A percentile compares a stretch with the other conserved stretches of the same genome.
Conservation (phyloP, 2,888 invertebrate species). For the Petrolisthes manimaculis region DNA sequence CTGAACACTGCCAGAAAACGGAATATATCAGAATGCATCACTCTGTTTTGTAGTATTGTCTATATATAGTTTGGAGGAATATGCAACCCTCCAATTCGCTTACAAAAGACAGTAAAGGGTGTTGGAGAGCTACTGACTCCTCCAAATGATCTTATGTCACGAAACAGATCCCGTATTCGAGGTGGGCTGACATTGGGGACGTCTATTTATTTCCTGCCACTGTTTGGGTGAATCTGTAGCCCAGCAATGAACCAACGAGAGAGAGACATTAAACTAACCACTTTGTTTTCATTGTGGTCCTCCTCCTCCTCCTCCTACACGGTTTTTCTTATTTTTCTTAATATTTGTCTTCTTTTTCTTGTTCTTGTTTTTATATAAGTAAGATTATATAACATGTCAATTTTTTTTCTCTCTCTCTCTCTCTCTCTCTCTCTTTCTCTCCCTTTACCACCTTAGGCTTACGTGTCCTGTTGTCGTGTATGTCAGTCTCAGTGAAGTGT, state of each 20-base stretch:
- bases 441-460: not conserved
- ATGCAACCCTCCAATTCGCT: too few relatives aligned
- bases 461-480: not conserved
- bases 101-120: too few relatives aligned
- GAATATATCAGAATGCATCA: not conserved
- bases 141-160: too few relatives aligned
- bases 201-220: too few relatives aligned
- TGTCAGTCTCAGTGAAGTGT: not conserved
- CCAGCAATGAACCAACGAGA: too few relatives aligned
- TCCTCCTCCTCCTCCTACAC: not conserved
- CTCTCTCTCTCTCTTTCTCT: conserved; percentile 8
- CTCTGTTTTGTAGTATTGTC: too few relatives aligned
- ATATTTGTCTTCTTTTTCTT: not conserved
- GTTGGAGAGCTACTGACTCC: too few relatives aligned
- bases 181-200: too few relatives aligned
- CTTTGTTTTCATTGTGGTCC: not conserved
- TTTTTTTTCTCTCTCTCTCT: not conserved
- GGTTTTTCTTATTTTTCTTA: not conserved
- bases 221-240: too few relatives aligned
- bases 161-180: too few relatives aligned
- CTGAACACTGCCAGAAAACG: not conserved
- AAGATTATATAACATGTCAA: not conserved
- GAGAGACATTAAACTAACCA: not conserved
- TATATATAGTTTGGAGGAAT: too few relatives aligned
- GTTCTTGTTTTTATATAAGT: not conserved